phyloP scores from a whole-genome alignment of 1,140 invertebrate species.

The Leucophenga varia region DNA sequence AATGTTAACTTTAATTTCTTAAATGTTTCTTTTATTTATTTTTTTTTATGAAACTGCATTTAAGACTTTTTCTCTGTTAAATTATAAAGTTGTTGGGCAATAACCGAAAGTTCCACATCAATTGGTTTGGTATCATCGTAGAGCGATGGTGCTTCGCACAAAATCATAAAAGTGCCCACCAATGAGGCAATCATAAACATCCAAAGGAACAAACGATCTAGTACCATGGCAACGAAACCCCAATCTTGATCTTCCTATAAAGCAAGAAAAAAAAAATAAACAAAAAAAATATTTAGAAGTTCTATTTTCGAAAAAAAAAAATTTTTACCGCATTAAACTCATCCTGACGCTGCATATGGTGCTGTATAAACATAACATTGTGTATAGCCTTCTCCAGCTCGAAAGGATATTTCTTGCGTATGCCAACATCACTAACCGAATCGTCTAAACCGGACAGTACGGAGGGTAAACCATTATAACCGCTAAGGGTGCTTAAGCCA shows the following conservation, averaged over 20 bases:
- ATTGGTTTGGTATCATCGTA: slow-evolving; percentile 89
- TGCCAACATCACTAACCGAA: slow-evolving; percentile 75
- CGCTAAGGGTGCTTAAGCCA: slow-evolving; percentile 59
- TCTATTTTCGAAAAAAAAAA: slow-evolving; percentile 2
- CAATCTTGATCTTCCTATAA: slow-evolving; percentile 94
- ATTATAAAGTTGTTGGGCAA: slow-evolving; percentile 69
- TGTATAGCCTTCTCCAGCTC: slow-evolving; percentile 91
- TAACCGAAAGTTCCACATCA: slow-evolving; percentile 81
- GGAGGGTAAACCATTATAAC: slow-evolving; percentile 77
- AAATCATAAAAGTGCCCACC: slow-evolving; percentile 82
- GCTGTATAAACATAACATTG: slow-evolving; percentile 93
- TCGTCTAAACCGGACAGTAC: slow-evolving; percentile 80
- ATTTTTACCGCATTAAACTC: slow-evolving; percentile 84
- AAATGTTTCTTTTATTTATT: not conserved
- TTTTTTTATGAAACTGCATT: slow-evolving; percentile 34
- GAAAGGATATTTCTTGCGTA: slow-evolving; percentile 83
- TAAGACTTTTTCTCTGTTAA: slow-evolving; percentile 55
- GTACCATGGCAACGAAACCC: slow-evolving; percentile 99
- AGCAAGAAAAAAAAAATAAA: not conserved
- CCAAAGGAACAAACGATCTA: slow-evolving; percentile 95
- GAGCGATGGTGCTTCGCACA: slow-evolving; percentile 86
- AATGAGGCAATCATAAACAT: slow-evolving; percentile 92
- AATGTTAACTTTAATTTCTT: no score
- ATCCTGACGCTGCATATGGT: slow-evolving; percentile 89
- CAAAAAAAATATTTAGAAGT: slow-evolving; percentile 2